These are phyloP conservation scores for Crypturellus tataupa DNA, from an alignment of 2,797 vertebrate species.

Conservation along the genomic window DNA sequence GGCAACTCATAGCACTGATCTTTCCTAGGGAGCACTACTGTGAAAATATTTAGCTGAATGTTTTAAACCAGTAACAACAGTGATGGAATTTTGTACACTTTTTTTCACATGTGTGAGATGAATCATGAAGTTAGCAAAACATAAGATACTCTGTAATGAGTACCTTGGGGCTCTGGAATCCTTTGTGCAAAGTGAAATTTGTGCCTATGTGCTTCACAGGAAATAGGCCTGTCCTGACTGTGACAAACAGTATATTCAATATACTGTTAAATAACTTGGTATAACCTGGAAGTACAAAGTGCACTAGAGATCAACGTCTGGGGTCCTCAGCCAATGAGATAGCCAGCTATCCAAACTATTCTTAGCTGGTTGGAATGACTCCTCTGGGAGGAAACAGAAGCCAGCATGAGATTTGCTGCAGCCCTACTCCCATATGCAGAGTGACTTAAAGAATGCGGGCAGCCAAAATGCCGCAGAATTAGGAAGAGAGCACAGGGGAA, in stretches of 20 bases:
- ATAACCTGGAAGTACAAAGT: neutral
- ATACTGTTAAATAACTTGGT: neutral
- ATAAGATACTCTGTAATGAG: neutral
- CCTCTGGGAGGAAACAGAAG: conserved; percentile 5
- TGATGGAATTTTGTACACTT: neutral
- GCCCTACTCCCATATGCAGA: neutral
- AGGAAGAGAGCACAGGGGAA: neutral
- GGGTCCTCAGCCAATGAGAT: conserved; percentile 25
- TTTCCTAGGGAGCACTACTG: neutral
- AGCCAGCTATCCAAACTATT: neutral
- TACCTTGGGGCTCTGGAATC: neutral
- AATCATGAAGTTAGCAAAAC: neutral
- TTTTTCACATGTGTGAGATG: neutral
- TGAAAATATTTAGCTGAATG: neutral
- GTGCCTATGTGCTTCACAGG: neutral
- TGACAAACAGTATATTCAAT: neutral
- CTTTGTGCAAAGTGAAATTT: neutral
- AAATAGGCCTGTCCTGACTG: neutral
- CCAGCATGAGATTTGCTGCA: neutral
- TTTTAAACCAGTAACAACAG: neutral
- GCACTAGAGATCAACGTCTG: neutral
- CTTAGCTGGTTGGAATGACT: conserved; percentile 7
- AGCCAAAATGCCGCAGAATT: conserved; percentile 4
- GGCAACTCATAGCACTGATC: neutral
- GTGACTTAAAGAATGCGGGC: neutral